Conservation (phyloP, 2,797 vertebrate species). For the Malacoraja senta region DNA sequence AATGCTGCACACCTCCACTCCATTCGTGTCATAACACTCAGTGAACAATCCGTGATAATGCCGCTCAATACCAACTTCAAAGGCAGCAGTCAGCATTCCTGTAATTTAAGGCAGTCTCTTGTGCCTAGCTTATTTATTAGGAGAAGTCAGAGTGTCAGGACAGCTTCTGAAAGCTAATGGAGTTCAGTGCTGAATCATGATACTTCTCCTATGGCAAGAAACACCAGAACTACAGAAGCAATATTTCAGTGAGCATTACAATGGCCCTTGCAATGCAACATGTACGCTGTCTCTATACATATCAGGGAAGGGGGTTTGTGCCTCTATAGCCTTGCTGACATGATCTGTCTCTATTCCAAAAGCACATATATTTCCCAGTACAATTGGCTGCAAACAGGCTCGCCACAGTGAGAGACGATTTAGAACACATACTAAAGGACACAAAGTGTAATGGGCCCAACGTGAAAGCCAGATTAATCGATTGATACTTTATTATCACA, state of each 20-base stretch:
- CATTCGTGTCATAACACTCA: conserved; percentile 2
- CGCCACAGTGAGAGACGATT: background rate
- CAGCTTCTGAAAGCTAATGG: background rate
- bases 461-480: no score
- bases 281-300: background rate
- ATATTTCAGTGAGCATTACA: background rate
- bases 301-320: background rate
- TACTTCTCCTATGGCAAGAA: background rate
- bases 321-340: background rate
- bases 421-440: background rate
- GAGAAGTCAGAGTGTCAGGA: conserved; percentile 1
- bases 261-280: background rate
- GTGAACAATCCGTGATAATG: background rate
- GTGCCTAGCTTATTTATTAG: background rate
- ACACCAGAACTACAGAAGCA: background rate
- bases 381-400: background rate
- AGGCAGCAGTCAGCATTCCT: conserved; percentile 28
- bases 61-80: background rate
- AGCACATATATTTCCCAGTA: background rate
- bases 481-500: no score
- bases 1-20: background rate
- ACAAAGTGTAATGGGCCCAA: no score
- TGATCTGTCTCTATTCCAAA: background rate
- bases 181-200: background rate
- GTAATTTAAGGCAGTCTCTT: conserved; percentile 22